Evolutionary conservation across 2,797 vertebrate species (phyloP).

Genomic region (Phalloptychus januarius): DNA sequence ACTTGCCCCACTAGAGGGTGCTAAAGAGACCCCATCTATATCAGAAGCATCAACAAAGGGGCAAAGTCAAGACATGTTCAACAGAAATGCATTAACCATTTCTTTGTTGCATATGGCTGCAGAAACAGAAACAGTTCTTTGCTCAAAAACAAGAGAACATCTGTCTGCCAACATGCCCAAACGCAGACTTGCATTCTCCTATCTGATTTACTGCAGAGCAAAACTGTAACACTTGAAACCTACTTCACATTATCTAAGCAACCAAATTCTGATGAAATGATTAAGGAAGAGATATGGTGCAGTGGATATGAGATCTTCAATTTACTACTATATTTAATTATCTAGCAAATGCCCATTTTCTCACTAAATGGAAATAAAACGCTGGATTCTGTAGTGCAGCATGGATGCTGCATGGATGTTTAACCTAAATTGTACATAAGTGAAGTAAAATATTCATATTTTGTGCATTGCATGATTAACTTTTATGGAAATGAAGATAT

Average conservation of each 20-base stretch:
- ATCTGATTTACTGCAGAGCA: background rate
- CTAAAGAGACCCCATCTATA: constrained; percentile 36
- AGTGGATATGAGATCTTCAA: background rate
- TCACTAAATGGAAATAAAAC: background rate
- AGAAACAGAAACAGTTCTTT: background rate
- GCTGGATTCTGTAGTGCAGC: too few species aligned
- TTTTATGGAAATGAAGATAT: background rate
- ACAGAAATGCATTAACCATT: background rate
- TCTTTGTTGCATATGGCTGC: background rate
- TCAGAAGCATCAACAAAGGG: background rate
- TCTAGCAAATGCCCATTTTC: background rate
- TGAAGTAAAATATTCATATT: background rate
- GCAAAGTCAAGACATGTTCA: background rate
- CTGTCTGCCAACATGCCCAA: background rate
- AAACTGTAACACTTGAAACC: background rate
- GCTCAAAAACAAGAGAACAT: background rate
- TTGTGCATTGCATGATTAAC: background rate
- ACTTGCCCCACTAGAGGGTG: constrained; percentile 61
- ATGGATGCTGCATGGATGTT: background rate
- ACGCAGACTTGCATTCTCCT: background rate
- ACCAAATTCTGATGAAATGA: background rate
- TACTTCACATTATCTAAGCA: background rate
- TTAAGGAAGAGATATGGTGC: background rate
- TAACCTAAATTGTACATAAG: background rate
- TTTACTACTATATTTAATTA: background rate